phyloP scores from a whole-genome alignment of 2,888 invertebrate species.

The Harmothoe impar region DNA sequence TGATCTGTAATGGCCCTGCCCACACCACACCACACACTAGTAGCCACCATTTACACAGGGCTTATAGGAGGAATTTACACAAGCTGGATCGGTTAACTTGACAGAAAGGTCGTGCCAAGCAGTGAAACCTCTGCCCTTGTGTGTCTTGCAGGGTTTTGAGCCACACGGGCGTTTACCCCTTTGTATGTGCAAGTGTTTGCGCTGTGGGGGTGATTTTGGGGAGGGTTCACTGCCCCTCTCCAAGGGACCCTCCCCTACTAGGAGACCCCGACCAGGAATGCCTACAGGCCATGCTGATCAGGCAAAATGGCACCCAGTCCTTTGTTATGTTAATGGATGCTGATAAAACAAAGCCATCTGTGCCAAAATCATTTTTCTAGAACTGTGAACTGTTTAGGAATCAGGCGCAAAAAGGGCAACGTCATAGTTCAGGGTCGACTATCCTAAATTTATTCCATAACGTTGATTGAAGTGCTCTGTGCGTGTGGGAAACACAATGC shows the following conservation, averaged over 20 bases:
- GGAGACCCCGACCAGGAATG: neutral
- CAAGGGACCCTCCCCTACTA: neutral
- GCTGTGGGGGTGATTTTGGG: neutral
- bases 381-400: too few relatives aligned
- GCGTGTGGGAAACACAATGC: too few relatives aligned
- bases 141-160: neutral
- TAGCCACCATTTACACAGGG: neutral
- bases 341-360: slow-evolving; percentile 35
- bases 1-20: neutral
- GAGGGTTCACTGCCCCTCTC: neutral
- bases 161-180: neutral
- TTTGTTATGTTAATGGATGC: slow-evolving; percentile 5
- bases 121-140: neutral
- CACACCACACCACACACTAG: neutral
- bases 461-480: too few relatives aligned
- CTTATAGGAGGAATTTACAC: neutral
- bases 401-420: too few relatives aligned
- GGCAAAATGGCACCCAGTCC: neutral
- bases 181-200: slow-evolving; percentile 4
- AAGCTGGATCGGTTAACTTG: neutral
- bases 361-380: neutral
- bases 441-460: too few relatives aligned
- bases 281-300: neutral
- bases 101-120: slow-evolving; percentile 35
- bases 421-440: too few relatives aligned